phyloP scores from a whole-genome alignment of 2,113 vertebrate genomes.

The Glaucidium brasilianum region DNA sequence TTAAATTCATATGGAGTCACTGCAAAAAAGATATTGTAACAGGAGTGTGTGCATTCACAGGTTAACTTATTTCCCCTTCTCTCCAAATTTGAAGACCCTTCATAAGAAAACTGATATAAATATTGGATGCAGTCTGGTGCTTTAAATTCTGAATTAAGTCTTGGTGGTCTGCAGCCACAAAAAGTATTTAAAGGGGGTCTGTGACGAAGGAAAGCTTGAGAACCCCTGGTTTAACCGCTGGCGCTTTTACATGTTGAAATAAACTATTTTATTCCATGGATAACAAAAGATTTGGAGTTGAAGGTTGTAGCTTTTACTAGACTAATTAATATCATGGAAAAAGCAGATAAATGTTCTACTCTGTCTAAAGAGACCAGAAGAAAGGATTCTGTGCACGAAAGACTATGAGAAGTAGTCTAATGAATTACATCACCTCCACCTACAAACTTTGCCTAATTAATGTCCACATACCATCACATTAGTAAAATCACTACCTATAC shows the following conservation, averaged over 20 bases:
- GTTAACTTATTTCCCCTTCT: too few species aligned
- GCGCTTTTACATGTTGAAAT: neutral
- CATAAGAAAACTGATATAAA: too few species aligned
- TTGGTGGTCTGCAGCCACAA: too few species aligned
- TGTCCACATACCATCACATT: neutral
- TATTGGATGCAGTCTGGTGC: too few species aligned
- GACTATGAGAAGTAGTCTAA: neutral
- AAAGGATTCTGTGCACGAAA: neutral
- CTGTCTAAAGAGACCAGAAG: neutral
- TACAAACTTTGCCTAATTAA: neutral
- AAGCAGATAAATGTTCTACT: neutral
- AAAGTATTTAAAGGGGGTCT: too few species aligned
- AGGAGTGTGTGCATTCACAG: too few species aligned
- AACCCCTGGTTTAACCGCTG: neutral
- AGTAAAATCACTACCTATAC: neutral
- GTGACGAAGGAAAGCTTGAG: too few species aligned
- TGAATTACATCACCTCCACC: neutral
- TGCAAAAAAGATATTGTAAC: too few species aligned
- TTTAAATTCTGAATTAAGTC: too few species aligned
- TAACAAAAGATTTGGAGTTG: neutral
- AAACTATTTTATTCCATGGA: neutral
- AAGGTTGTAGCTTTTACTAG: neutral
- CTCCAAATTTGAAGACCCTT: too few species aligned
- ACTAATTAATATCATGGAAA: neutral
- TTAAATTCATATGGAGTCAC: too few species aligned